Conservation (phyloP, 1,140 invertebrate species). For the Aricia agestis region DNA sequence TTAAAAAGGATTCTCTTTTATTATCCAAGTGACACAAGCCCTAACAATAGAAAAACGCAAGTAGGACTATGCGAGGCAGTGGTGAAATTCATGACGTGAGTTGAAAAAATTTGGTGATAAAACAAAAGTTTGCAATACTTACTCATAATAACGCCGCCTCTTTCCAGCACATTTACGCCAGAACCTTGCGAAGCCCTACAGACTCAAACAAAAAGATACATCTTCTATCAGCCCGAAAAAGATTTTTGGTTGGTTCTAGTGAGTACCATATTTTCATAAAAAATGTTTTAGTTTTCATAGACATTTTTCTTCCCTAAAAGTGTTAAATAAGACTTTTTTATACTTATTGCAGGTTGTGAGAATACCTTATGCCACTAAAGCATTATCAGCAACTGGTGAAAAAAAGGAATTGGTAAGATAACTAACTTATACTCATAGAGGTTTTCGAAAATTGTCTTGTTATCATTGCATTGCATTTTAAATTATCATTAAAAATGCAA, state of each 20-base stretch:
- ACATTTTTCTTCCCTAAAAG: not conserved
- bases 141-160: not conserved
- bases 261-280: conserved; percentile 43
- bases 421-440: not conserved
- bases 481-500: too few species aligned
- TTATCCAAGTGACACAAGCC: conserved; percentile 85
- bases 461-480: too few species aligned
- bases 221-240: conserved; percentile 91
- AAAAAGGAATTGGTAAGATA: conserved; percentile 51
- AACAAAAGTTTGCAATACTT: not conserved
- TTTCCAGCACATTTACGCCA: conserved; percentile 89
- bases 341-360: conserved; percentile 52
- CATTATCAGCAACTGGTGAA: conserved; percentile 47
- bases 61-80: conserved; percentile 95
- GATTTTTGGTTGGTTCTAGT: conserved; percentile 96
- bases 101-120: not conserved
- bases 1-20: conserved; percentile 93
- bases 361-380: conserved; percentile 64
- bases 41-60: conserved; percentile 91
- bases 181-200: conserved; percentile 90
- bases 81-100: conserved; percentile 93
- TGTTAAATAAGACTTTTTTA: not conserved
- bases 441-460: conserved; percentile 13
- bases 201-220: conserved; percentile 91
- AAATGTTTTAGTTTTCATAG: conserved; percentile 16